phyloP scores from a whole-genome alignment of 2,888 invertebrate species.

The Artemia sinica region DNA sequence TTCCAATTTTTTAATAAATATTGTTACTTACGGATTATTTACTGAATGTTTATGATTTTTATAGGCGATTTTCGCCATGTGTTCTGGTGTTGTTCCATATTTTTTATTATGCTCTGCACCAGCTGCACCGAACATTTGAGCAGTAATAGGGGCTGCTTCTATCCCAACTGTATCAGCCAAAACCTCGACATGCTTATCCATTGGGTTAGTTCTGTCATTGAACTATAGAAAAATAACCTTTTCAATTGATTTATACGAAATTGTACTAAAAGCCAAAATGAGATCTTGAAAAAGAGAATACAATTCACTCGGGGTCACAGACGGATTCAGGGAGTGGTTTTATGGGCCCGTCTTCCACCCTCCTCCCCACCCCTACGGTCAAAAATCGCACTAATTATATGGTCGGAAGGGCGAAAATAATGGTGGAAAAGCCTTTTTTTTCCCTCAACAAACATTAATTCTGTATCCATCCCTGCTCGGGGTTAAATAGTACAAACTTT shows the following conservation, averaged over 20 bases:
- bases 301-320: too few species aligned
- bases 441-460: too few species aligned
- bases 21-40: constrained; percentile 63
- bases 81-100: constrained; percentile 78
- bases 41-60: constrained; percentile 94
- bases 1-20: not conserved
- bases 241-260: not conserved
- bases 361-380: too few species aligned
- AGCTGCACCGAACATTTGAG: constrained; percentile 92
- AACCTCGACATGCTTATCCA: constrained; percentile 67
- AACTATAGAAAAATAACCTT: constrained; percentile 35
- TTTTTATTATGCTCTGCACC: constrained; percentile 87
- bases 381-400: too few species aligned
- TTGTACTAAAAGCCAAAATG: too few species aligned
- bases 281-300: too few species aligned
- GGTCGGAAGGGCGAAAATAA: too few species aligned
- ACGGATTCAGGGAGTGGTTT: too few species aligned
- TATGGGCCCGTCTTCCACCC: too few species aligned
- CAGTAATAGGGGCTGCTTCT: constrained; percentile 64
- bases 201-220: constrained; percentile 65
- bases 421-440: too few species aligned
- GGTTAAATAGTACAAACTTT: too few species aligned
- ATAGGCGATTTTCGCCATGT: constrained; percentile 90
- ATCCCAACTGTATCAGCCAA: constrained; percentile 70
- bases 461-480: too few species aligned